Conservation (phyloP, 1,140 invertebrate species). For the Conus ventricosus region DNA sequence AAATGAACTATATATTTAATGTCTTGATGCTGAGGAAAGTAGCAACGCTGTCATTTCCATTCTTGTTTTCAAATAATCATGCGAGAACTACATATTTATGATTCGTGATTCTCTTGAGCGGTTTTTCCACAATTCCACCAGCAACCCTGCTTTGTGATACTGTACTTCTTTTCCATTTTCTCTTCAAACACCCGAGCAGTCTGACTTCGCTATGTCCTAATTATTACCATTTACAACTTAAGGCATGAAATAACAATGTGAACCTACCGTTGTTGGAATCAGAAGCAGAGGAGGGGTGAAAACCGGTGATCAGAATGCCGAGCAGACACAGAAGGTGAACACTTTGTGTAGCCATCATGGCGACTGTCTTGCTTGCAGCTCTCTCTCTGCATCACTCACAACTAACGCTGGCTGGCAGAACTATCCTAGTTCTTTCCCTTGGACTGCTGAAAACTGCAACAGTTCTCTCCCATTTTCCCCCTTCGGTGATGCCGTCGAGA, state of each 20-base stretch:
- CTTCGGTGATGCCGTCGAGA: too few relatives aligned
- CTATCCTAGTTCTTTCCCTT: neutral
- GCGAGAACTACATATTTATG: too few relatives aligned
- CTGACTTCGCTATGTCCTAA: neutral
- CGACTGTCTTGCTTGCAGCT: slow-evolving; percentile 1
- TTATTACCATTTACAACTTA: neutral
- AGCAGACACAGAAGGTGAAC: neutral
- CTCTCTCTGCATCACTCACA: neutral
- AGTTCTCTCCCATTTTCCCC: neutral
- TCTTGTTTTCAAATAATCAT: too few relatives aligned
- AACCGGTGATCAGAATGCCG: neutral
- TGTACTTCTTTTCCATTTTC: neutral
- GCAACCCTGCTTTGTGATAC: neutral
- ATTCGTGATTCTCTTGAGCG: too few relatives aligned
- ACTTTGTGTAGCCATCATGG: slow-evolving; percentile 27
- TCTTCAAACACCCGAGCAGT: neutral
- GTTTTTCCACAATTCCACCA: too few relatives aligned
- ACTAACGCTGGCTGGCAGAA: neutral
- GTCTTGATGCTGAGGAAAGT: too few relatives aligned
- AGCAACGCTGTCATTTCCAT: too few relatives aligned
- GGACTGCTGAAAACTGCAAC: neutral
- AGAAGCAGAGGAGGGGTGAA: neutral
- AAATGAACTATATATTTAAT: too few relatives aligned
- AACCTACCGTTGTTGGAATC: neutral
- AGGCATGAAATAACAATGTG: neutral